Evolutionary conservation across 1,140 invertebrate genomes (phyloP).

Genomic region (Cydia fagiglandana): DNA sequence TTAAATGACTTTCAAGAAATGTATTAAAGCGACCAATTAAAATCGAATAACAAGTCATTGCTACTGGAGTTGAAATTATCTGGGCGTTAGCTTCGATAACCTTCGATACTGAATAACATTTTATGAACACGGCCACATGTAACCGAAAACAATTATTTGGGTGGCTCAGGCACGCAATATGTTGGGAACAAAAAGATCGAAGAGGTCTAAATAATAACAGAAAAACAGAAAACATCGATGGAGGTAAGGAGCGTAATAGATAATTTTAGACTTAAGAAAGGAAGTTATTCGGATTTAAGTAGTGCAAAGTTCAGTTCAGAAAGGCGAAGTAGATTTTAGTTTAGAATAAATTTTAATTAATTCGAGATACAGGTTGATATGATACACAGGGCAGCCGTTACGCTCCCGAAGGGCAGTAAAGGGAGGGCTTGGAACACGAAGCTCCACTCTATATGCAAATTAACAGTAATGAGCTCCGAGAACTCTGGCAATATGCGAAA

Average conservation of each 20-base stretch:
- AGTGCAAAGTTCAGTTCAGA: background rate
- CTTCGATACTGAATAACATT: conserved; percentile 15
- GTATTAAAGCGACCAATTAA: conserved; percentile 15
- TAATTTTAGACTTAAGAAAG: background rate
- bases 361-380: conserved; percentile 18
- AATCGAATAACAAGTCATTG: conserved; percentile 25
- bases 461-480: conserved; percentile 26
- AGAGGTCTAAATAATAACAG: background rate
- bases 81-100: conserved; percentile 19
- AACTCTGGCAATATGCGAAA: conserved; percentile 11
- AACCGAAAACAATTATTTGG: background rate
- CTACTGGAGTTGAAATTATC: conserved; percentile 23
- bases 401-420: conserved; percentile 23
- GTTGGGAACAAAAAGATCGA: background rate
- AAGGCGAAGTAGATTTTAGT: background rate
- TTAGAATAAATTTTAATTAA: conserved; percentile 35
- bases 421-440: conserved; percentile 22
- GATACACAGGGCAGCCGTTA: conserved; percentile 17
- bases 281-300: too few species aligned
- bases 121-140: conserved; percentile 1
- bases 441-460: conserved; percentile 36
- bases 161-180: background rate
- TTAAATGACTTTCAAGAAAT: background rate
- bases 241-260: background rate
- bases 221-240: background rate